Evolutionary conservation across 2,888 invertebrate species (phyloP), one percentile per base, ranked within the genome.

Genomic region (Dysmachus trigonus): DNA sequence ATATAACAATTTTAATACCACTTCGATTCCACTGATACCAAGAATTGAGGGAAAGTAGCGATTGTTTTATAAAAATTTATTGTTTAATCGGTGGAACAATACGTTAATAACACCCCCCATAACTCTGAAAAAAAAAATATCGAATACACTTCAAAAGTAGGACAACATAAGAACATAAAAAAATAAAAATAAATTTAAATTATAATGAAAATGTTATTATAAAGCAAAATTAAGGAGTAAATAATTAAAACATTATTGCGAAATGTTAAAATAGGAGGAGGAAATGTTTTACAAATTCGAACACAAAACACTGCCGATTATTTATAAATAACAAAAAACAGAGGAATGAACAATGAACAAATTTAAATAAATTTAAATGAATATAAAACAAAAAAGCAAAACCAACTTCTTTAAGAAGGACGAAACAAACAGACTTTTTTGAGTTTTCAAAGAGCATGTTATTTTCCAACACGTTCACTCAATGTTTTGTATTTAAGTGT

Each of bases 261-360:
- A 53, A 82, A 33, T 71, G 62, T 62, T 38, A 82, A 82, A 18
- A 2, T 22, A 71, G 13, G 38, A 10, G 82, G 30, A 82, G 33
- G 62, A 62, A 62, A 62, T 4, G 27, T 62, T 82, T 82, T 82
- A 79, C 79, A 79, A 79, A 79, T 79, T 82, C 62, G 82, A 18
- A 82, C 82, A 82, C 82, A 71, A 82, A 82, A 82, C 82, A 82
- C 82, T 82, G 82, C 82, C 82, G 82, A 82, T 82, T 82, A 82
- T 82, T 71, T 82, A 31, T 82, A 82, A 71, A 62, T 62, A 62
- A 62, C 62, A 62, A 62, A 51, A 51, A 62, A 62, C 3, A 8
- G 10, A 62, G 62, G 10, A 62, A 22, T 62, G 62, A 62, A 62
- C 62, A 62, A 62, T 62, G n/a, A 27, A 62, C 41, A 77, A 77